phyloP scores from a whole-genome alignment of 2,113 vertebrate species.

The Paracanthobrama guichenoti region DNA sequence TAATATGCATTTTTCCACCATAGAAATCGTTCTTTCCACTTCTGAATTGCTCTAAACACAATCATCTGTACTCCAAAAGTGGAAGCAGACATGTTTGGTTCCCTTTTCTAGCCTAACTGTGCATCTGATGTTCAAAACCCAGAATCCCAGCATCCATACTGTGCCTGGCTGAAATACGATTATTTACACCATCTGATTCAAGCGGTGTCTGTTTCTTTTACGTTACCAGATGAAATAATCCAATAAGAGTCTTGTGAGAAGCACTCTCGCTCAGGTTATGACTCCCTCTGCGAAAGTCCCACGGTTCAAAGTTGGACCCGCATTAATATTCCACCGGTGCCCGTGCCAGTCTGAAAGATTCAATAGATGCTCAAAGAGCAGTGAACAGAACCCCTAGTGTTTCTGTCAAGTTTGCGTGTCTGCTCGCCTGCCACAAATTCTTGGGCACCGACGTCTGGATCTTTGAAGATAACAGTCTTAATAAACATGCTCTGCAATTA shows the following conservation, averaged over 20 bases:
- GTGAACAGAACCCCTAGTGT: conserved; percentile 67
- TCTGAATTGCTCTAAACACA: conserved; percentile 19
- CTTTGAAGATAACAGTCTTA: conserved; percentile 81
- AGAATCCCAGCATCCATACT: conserved; percentile 33
- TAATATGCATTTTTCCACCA: conserved; percentile 22
- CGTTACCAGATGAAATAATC: conserved; percentile 52
- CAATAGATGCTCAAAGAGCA: conserved; percentile 52
- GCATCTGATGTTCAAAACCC: conserved; percentile 49
- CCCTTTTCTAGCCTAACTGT: conserved; percentile 28
- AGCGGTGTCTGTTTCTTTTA: conserved; percentile 58
- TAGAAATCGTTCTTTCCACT: conserved; percentile 1
- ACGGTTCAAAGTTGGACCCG: conserved; percentile 68
- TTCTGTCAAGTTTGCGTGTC: conserved; percentile 72
- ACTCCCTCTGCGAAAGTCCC: conserved; percentile 55
- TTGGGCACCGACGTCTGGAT: conserved; percentile 75
- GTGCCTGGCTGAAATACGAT: conserved; percentile 63
- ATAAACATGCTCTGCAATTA: conserved; percentile 83
- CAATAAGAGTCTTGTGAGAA: conserved; percentile 47
- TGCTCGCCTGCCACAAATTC: conserved; percentile 67
- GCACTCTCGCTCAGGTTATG: conserved; percentile 66
- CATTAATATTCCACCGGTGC: conserved; percentile 72
- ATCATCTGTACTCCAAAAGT: conserved; percentile 29
- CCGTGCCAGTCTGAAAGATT: conserved; percentile 44
- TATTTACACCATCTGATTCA: conserved; percentile 67
- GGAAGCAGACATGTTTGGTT: conserved; percentile 4